A percentile compares a stretch with the other conserved stretches of the same genome.
Conservation (phyloP, 2,888 invertebrate genomes). For the Seira musarum region DNA sequence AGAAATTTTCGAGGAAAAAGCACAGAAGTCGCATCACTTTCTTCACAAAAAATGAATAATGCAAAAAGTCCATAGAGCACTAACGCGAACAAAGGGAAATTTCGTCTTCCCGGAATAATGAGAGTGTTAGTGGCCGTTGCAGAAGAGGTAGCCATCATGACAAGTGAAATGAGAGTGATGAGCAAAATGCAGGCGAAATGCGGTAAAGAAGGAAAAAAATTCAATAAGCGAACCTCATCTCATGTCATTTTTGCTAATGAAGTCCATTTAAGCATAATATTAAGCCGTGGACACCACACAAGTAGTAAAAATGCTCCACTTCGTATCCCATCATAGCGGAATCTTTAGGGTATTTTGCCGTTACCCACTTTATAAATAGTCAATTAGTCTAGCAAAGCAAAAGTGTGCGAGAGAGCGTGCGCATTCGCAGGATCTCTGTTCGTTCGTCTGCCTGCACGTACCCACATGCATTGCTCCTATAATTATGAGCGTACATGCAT, state of each 20-base stretch:
- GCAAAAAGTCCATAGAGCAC: constrained; percentile 5
- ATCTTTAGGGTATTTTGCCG: too few relatives aligned
- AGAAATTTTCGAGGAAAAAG: constrained; percentile 33
- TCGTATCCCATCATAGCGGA: too few relatives aligned
- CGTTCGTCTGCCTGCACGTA: too few relatives aligned
- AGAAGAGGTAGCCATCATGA: constrained; percentile 23
- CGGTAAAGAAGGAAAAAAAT: not conserved
- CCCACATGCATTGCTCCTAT: too few relatives aligned
- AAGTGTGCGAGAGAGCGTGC: too few relatives aligned
- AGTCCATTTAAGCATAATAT: not conserved
- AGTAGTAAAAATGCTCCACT: too few relatives aligned
- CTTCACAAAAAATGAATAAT: constrained; percentile 22
- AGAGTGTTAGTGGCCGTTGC: not conserved
- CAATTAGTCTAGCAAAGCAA: constrained; percentile 29
- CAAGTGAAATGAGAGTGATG: constrained; percentile 4
- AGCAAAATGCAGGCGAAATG: not conserved
- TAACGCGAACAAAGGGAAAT: too few relatives aligned
- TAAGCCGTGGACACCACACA: not conserved
- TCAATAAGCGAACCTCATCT: not conserved
- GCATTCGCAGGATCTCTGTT: too few relatives aligned
- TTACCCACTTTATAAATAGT: constrained; percentile 35
- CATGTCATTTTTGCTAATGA: not conserved
- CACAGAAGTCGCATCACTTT: constrained; percentile 17
- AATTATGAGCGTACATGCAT: too few relatives aligned
- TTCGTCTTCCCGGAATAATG: too few relatives aligned